Evolutionary conservation across 1,140 invertebrate genomes (phyloP), one percentile per base, ranked within the genome.

Genomic region (Cotesia vestalis): DNA sequence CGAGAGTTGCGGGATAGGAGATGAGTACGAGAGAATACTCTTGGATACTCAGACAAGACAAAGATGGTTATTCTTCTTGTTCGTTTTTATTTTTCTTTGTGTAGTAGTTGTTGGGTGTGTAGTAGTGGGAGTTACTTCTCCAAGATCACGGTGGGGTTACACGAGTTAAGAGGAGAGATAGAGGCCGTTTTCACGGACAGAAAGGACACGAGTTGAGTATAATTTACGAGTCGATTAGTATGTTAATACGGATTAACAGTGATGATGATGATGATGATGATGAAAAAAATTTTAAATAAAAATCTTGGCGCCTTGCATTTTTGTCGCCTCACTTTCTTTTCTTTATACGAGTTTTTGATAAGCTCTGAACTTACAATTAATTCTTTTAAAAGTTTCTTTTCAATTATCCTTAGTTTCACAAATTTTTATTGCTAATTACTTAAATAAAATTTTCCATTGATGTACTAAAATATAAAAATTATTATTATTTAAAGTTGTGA

Each of bases 211-310:
- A 72, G 62, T 66, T 68, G 66, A 67, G 52, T 38, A 71, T 71
- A 75, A 79, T 80, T 81, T 80, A 81, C 77, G 78, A 81, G 74
- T 77, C 79, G 78, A 80, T 80, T 80, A 81, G 75, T 78, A 81
- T 80, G 72, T 75, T 81, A 81, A 81, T 81, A 64, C 71, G 73
- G 71, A 80, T 79, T 81, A 79, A 78, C 69, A 69, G 69, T 57
- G 53, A 72, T 73, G 70, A 61, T 27, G 20, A 20, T 20, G 20
- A 20, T 20, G 20, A 20, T 20, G 27, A 27, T 27, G 27, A 46
- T 11, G 40, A 46, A 46, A 46, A 46, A 46, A 46, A 46, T 46
- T 46, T 46, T 46, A 46, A 46, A 46, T 46, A 75, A 71, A 71
- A 80, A 57, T 75, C 75, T 76, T 76, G 69, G 73, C 67, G 72